These are phyloP conservation scores for Casuarius casuarius DNA, from an alignment of 2,113 vertebrate genomes.

Conservation along the genomic window DNA sequence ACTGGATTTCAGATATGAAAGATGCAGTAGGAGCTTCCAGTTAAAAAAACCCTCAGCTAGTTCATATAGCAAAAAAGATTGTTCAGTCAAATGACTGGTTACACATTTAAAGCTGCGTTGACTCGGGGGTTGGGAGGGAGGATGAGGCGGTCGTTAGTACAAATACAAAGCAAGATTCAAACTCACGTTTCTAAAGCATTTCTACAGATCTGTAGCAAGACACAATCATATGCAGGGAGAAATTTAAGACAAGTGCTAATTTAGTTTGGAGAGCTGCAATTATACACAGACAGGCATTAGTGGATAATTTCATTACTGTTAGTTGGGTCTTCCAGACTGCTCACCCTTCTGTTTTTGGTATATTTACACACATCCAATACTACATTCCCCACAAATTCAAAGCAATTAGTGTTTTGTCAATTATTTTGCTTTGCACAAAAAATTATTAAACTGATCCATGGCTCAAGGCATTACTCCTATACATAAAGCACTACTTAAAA, in stretches of 20 bases:
- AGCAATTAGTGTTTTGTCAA: background rate
- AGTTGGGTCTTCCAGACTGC: background rate
- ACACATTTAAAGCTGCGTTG: background rate
- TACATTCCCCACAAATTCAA: background rate
- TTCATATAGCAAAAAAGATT: background rate
- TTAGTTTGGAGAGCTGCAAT: constrained; percentile 21
- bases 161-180: constrained; percentile 1
- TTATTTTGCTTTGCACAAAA: background rate
- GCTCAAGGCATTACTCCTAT: background rate
- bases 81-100: background rate
- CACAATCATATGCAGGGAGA: background rate
- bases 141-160: background rate
- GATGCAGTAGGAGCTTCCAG: background rate
- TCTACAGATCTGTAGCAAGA: background rate
- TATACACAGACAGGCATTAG: background rate
- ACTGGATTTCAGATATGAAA: background rate
- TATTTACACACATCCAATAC: background rate
- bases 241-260: background rate
- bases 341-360: background rate
- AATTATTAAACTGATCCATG: background rate
- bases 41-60: background rate
- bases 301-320: background rate
- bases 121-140: background rate
- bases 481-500: background rate
- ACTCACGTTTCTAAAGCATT: background rate